Conservation (phyloP, 2,888 invertebrate genomes). For the Andrena praecox region DNA sequence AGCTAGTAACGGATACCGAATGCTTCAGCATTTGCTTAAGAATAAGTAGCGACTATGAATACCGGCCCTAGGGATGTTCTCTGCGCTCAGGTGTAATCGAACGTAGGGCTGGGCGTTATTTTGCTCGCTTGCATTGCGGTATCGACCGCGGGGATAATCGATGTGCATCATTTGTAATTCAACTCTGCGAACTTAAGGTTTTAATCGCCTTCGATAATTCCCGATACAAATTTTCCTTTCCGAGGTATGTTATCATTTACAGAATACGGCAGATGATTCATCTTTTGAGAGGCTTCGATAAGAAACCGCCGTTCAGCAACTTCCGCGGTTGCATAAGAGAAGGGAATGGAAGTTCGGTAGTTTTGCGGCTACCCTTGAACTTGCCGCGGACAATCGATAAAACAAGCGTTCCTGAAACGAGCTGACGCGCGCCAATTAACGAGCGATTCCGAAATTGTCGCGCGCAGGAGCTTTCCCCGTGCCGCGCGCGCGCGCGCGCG, state of each 20-base stretch:
- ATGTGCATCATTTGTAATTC: neutral
- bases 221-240: too few relatives aligned
- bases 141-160: neutral
- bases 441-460: constrained; percentile 38
- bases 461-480: constrained; percentile 32
- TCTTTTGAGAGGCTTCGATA: too few relatives aligned
- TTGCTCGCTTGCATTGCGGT: neutral
- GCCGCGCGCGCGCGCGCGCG: neutral
- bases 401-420: constrained; percentile 21
- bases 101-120: neutral
- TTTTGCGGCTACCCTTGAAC: constrained; percentile 47
- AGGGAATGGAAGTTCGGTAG: neutral
- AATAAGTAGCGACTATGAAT: too few relatives aligned
- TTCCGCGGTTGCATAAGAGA: too few relatives aligned
- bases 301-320: too few relatives aligned
- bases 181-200: too few relatives aligned
- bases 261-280: too few relatives aligned
- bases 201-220: too few relatives aligned
- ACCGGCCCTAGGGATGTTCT: neutral
- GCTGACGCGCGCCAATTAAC: constrained; percentile 43
- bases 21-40: too few relatives aligned
- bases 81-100: neutral
- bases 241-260: too few relatives aligned
- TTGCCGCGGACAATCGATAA: constrained; percentile 37
- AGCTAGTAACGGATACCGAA: too few relatives aligned